Conservation (phyloP, 2,113 vertebrate genomes). For the Haemorhous mexicanus region DNA sequence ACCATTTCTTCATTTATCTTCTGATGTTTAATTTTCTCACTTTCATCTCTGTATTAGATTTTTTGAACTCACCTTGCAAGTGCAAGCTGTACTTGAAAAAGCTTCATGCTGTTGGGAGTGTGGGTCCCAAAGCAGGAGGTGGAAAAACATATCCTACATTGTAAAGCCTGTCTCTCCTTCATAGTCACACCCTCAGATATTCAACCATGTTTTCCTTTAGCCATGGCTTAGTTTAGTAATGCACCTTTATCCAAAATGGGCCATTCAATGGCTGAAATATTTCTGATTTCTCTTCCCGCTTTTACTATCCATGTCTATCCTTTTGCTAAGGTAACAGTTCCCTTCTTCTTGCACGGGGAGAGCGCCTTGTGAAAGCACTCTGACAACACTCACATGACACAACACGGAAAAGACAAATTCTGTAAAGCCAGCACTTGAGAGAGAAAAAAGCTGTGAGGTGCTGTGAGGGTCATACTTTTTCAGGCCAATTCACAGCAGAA, state of each 20-base stretch:
- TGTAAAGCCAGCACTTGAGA: neutral
- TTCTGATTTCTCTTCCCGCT: neutral
- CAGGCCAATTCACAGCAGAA: neutral
- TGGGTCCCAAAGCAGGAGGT: neutral
- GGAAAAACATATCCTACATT: neutral
- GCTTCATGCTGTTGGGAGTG: neutral
- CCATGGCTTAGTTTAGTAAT: neutral
- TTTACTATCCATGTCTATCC: neutral
- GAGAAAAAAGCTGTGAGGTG: neutral
- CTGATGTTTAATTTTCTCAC: neutral
- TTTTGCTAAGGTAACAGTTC: neutral
- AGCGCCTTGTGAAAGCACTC: accelerated
- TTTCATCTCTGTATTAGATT: neutral
- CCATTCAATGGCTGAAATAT: neutral
- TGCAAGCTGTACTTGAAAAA: neutral
- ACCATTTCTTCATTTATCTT: neutral
- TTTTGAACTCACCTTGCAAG: neutral
- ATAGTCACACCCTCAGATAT: neutral
- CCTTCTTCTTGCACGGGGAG: neutral
- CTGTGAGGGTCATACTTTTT: neutral
- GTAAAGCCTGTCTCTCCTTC: neutral
- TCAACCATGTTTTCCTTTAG: neutral
- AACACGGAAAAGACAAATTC: neutral
- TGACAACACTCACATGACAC: neutral
- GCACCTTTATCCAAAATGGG: neutral